Evolutionary conservation across 2,113 vertebrate genomes (phyloP), one percentile per base, ranked within the genome.

Genomic region (Grantiella picta): DNA sequence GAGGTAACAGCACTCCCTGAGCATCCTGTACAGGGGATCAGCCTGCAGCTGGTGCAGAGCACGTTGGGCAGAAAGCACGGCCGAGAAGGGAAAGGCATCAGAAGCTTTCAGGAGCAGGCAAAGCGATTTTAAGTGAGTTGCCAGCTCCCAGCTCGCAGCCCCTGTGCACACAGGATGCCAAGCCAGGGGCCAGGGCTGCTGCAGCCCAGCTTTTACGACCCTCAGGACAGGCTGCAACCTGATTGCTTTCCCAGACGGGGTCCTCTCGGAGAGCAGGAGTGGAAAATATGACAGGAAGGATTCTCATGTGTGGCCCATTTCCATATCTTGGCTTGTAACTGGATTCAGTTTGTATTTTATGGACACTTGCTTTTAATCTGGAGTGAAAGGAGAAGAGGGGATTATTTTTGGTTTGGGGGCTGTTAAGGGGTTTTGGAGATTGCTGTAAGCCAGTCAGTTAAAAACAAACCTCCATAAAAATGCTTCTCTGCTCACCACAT

Each of bases 271-370:
- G 87, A 91, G 85, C 23, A 10, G 27, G 92, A 89, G 85, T 68
- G 95, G 95, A 97, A 97, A 97, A 95, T 96, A 81, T 95, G 92
- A 95, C 93, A 93, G 88, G 82, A 95, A 93, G 90, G 92, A 96
- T 96, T 96, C 92, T 96, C 92, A 94, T 83, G 95, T 97, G 94
- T 96, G 95, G 94, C 92, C 94, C 85, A 70, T 95, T 94, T 97
- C 90, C 93, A 88, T 95, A 88, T 86, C 94, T 94, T 96, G 90
- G 90, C 95, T 94, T 68, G 52, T 83, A 78, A 75, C 88, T 65
- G 70, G 7, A 9, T 45, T 94, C 85, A 78, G 66, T 88, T 83
- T 52, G 14, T 64, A 52, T 92, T 96, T 96, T 92, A 93, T 76
- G 79, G 64, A 90, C 79, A 68, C 93, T 96, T 94, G 94, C 89